Conservation (phyloP, 2,797 vertebrate genomes). For the Knipowitschia caucasica region DNA sequence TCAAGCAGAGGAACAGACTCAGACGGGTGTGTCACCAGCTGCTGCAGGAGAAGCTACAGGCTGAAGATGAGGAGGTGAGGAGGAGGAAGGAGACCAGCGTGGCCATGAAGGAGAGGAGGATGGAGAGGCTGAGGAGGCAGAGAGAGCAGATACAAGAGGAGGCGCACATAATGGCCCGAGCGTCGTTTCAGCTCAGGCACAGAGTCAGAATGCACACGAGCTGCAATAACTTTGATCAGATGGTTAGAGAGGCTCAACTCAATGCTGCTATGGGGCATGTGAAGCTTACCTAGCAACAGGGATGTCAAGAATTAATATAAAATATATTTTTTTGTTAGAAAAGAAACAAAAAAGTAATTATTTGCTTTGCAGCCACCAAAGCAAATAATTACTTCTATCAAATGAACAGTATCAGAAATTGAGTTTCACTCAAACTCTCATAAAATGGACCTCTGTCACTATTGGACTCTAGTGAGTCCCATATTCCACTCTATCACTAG, state of each 20-base stretch:
- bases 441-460: no score
- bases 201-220: conserved; percentile 56
- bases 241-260: conserved; percentile 70
- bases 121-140: conserved; percentile 61
- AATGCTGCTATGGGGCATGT: conserved; percentile 48
- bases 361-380: no score
- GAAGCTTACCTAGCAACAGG: conserved; percentile 41
- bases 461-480: no score
- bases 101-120: conserved; percentile 65
- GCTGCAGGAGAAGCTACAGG: conserved; percentile 61
- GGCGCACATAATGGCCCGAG: conserved; percentile 58
- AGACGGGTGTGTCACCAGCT: conserved; percentile 59
- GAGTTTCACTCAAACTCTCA: no score
- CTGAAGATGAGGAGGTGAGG: conserved; percentile 66
- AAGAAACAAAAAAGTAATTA: no score
- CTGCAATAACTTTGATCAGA: conserved; percentile 62
- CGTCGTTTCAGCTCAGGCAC: conserved; percentile 75
- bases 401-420: no score
- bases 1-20: conserved; percentile 40
- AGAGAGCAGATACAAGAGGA: conserved; percentile 66
- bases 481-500: no score
- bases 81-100: conserved; percentile 55
- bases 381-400: no score
- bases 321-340: no score
- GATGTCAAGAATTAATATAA: background rate